Percentiles rank a stretch among this genome's conserved stretches.
These are phyloP conservation scores for Drosophila rufa DNA, from an alignment of 1,140 invertebrate species.

Conservation along the genomic window DNA sequence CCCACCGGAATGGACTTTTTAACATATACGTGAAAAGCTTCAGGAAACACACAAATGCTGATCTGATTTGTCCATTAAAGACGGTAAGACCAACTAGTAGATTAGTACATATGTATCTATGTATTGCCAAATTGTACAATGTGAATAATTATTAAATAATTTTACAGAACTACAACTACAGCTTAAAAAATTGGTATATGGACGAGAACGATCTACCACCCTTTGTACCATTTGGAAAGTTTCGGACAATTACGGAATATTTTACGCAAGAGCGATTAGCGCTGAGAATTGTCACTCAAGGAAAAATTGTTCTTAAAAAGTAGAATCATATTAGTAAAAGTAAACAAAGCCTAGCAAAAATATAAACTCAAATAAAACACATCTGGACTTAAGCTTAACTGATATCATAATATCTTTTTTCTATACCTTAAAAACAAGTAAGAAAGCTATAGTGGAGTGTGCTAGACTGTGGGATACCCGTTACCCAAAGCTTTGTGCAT, in stretches of 20 bases:
- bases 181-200: constrained; percentile 44
- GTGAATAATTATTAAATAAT: background rate
- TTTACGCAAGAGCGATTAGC: constrained; percentile 13
- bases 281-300: constrained; percentile 11
- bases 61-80: constrained; percentile 38
- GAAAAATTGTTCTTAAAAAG: constrained; percentile 13
- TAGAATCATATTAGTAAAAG: background rate
- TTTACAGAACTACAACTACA: constrained; percentile 49
- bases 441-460: too few relatives aligned
- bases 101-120: background rate
- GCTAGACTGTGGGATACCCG: too few relatives aligned
- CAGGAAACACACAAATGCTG: constrained; percentile 11
- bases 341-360: background rate
- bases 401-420: too few relatives aligned
- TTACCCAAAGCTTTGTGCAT: too few relatives aligned
- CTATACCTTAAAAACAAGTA: too few relatives aligned
- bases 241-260: constrained; percentile 32
- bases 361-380: background rate
- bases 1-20: constrained; percentile 42
- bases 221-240: constrained; percentile 41
- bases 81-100: constrained; percentile 2
- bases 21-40: constrained; percentile 42
- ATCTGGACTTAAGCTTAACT: background rate
- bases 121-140: background rate
- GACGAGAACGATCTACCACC: constrained; percentile 38